Conservation (phyloP, 2,888 invertebrate species). For the Thereva nobilitata region DNA sequence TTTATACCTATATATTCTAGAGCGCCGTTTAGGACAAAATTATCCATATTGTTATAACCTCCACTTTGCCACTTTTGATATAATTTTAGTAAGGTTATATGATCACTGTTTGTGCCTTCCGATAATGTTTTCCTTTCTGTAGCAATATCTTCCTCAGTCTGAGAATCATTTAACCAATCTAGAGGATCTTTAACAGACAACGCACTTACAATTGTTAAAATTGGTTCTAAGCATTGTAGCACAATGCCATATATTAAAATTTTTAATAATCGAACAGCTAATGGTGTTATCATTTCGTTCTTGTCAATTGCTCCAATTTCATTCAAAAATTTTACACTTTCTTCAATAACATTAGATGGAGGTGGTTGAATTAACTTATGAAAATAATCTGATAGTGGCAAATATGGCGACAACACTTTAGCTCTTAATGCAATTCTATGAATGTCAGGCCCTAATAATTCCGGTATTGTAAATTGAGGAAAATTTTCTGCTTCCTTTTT, state of each 20-base stretch:
- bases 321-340: slow-evolving; percentile 69
- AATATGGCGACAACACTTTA: slow-evolving; percentile 75
- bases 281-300: slow-evolving; percentile 81
- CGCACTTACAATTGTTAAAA: slow-evolving; percentile 86
- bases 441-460: slow-evolving; percentile 79
- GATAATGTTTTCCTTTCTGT: slow-evolving; percentile 69
- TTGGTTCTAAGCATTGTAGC: slow-evolving; percentile 89
- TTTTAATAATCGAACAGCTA: slow-evolving; percentile 80
- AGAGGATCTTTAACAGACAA: slow-evolving; percentile 75
- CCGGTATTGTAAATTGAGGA: slow-evolving; percentile 73
- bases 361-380: slow-evolving; percentile 83
- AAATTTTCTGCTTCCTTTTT: slow-evolving; percentile 61
- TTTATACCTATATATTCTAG: slow-evolving; percentile 89
- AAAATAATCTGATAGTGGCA: slow-evolving; percentile 80
- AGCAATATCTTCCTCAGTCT: slow-evolving; percentile 52
- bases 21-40: slow-evolving; percentile 77
- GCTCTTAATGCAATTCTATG: slow-evolving; percentile 82
- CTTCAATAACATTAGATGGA: slow-evolving; percentile 72
- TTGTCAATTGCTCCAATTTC: slow-evolving; percentile 84
- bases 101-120: slow-evolving; percentile 81
- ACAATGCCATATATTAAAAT: slow-evolving; percentile 87
- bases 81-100: slow-evolving; percentile 79
- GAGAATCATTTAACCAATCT: slow-evolving; percentile 66
- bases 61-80: slow-evolving; percentile 73
- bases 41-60: slow-evolving; percentile 65